Base-by-base conservation (phyloP, 2,797 vertebrate species). In the Spheniscus humboldti region DNA sequence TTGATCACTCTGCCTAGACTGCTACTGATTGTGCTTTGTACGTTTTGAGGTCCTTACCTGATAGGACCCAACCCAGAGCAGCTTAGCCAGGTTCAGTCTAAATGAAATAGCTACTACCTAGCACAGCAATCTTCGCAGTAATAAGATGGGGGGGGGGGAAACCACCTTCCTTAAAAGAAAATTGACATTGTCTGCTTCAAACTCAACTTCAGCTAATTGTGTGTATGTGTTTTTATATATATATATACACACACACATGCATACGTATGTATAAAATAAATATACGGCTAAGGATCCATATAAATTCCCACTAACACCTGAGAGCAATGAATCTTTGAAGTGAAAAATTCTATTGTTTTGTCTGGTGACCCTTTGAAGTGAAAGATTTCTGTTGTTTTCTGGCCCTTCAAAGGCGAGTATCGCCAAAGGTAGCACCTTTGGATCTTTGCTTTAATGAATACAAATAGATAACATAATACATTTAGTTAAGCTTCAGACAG, bases 301-400 rank as follows among this genome's bases (percentile, higher is more conserved):
- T 67, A 39, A 45, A 60, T 77, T 92, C 41, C 37, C 9, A 17
- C 6, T 37, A 79, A 45, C 15, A 43, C 27, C 24, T 67, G 63
- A 57, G 7, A 63, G 13, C 60, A 77, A 18, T 33, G 19, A 68
- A 47, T 75, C 12, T 87, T 89, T 66, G 9, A 43, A 86, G 41
- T 53, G 50, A 63, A 81, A 86, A 74, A 68, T n/a, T 50, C 16
- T 60, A 5, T 31, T 66, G 7, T 52, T 92, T 94, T 80, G 10
- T 71, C 24, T 72, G 1, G 20, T 56, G 20, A 35, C 55, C 55
- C 86, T 86, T 81, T 28, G 39, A 95, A 83, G 48, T 59, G 50
- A 86, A 73, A 71, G 18, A 59, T 66, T 90, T 92, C 27, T 74
- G 25, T 60, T 85, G 31, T 86, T 45, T 94, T 74, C 66, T 83